Evolutionary conservation across 2,113 vertebrate species (phyloP).

Genomic region (Pseudopipra pipra): DNA sequence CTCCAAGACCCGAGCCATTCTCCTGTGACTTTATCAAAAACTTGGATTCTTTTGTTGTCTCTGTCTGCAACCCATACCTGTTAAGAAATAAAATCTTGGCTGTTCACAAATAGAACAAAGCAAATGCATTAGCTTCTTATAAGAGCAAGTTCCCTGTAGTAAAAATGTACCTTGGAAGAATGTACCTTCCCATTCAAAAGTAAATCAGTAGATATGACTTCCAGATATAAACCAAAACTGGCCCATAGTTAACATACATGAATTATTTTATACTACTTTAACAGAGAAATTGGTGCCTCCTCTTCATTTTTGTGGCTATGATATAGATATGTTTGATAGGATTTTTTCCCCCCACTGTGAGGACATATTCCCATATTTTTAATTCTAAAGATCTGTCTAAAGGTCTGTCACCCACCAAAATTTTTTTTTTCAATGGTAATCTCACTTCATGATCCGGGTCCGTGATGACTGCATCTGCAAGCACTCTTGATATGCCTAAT

Average conservation of each 20-base stretch:
- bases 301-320: background rate
- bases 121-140: background rate
- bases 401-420: background rate
- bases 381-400: background rate
- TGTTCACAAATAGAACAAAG: background rate
- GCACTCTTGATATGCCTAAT: background rate
- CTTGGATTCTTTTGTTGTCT: conserved; percentile 92
- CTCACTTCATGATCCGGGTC: background rate
- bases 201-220: background rate
- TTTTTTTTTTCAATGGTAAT: background rate
- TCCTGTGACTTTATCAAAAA: conserved; percentile 89
- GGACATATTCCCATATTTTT: background rate
- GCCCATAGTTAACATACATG: background rate
- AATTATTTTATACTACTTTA: background rate
- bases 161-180: background rate
- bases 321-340: background rate
- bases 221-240: background rate
- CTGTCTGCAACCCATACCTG: conserved; percentile 97
- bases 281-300: background rate
- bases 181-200: background rate
- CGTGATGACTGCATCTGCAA: background rate
- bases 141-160: background rate
- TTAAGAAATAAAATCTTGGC: background rate
- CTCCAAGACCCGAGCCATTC: conserved; percentile 92
- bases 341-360: background rate